Evolutionary conservation across 2,888 invertebrate species (phyloP).

Genomic region (Sphinx pinastri): DNA sequence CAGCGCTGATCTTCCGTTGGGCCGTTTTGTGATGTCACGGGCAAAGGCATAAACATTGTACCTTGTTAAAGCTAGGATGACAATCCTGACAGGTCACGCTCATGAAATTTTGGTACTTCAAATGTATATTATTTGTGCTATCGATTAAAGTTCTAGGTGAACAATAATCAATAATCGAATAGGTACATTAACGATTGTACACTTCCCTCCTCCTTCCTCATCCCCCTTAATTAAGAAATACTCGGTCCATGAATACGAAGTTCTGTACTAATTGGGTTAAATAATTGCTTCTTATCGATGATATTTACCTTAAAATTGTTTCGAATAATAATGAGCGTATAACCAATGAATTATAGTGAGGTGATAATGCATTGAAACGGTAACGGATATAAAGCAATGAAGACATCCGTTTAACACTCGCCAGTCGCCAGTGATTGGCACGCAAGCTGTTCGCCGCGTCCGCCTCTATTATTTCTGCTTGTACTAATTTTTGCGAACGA

Average conservation of each 20-base stretch:
- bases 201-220: too few species aligned
- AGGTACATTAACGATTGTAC: too few species aligned
- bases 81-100: too few species aligned
- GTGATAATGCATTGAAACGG: slow-evolving; percentile 19
- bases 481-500: not conserved
- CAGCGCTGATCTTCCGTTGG: too few species aligned
- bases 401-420: slow-evolving; percentile 20
- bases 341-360: slow-evolving; percentile 18
- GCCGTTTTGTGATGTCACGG: too few species aligned
- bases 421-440: not conserved
- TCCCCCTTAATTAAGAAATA: slow-evolving; percentile 26
- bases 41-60: too few species aligned
- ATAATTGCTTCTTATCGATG: not conserved
- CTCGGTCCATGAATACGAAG: not conserved
- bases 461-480: slow-evolving; percentile 4
- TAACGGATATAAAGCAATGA: slow-evolving; percentile 25
- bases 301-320: not conserved
- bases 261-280: not conserved
- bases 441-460: slow-evolving; percentile 6
- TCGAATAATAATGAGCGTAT: slow-evolving; percentile 15
- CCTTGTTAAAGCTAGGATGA: too few species aligned
- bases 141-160: too few species aligned
- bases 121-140: too few species aligned
- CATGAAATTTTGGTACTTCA: too few species aligned
- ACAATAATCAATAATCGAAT: too few species aligned